Base-by-base conservation (phyloP, 2,888 invertebrate genomes). In the Tanypteryx hageni region DNA sequence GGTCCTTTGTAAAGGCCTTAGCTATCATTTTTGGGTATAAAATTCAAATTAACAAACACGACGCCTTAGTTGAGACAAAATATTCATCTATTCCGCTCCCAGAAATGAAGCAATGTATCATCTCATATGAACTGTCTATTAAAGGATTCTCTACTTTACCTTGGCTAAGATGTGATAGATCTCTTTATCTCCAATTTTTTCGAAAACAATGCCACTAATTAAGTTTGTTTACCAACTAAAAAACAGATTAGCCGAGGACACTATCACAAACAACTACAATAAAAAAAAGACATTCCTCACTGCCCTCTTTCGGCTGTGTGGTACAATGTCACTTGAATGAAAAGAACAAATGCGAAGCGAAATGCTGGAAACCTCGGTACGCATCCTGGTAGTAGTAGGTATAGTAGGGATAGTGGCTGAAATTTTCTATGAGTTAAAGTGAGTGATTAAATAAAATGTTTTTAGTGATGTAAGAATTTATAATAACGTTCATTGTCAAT, bases 101-200 rank as follows among this genome's bases (percentile, higher is more conserved):
- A 61, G 22, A 44, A n/a, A 22, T 14, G 31, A 5, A 76, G 31
- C 64, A 16, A 64, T 89, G 18, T 44, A 44, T 89, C 64, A 68
- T 44, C 44, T 68, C 16, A 68, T 61, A 44, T n/a, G 64, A 44
- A 64, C 8, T 9, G 61, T 64, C 58, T 31, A 68, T n/a, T 64
- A 44, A 64, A 89, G n/a, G 31, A 83, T 89, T 64, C 13, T 18
- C 44, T 64, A 61, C 89, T n/a, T 89, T 89, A 89, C 89, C 89
- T 89, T 64, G 44, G 44, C 64, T 44, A 9, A 44, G 89, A n/a
- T 89, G 89, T 44, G 7, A 61, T 61, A 16, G 44, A 10, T 56
- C 3, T 68, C 44, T 44, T 44, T n/a, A 13, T 31, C 44, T 13
- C 27, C 44, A 64, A 68, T 22, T 61, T 89, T 56, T 7, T 18